These are phyloP conservation scores for Actinernus sp. DNA, from an alignment of 92 coral and sea anemone genomes.

Conservation along the genomic window DNA sequence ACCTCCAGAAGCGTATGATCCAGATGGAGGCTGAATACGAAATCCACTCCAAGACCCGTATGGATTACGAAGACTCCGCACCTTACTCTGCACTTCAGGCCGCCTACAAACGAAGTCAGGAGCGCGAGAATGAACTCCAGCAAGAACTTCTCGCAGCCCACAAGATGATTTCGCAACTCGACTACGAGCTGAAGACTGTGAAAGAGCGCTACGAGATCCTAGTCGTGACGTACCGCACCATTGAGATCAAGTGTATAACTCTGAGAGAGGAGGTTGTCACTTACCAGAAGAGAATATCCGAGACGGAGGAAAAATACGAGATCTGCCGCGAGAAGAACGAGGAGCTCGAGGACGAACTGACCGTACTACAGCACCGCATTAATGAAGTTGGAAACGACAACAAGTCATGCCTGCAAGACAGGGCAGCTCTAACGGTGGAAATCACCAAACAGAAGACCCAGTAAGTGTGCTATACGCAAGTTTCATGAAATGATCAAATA, in stretches of 20 bases:
- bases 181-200: slow-evolving; percentile 71
- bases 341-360: slow-evolving; percentile 88
- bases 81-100: slow-evolving; percentile 89
- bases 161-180: slow-evolving; percentile 81
- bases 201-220: slow-evolving; percentile 74
- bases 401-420: slow-evolving; percentile 69
- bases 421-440: slow-evolving; percentile 71
- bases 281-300: slow-evolving; percentile 88
- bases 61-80: slow-evolving; percentile 82
- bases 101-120: slow-evolving; percentile 95
- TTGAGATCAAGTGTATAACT: slow-evolving; percentile 66
- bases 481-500: too few relatives aligned
- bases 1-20: slow-evolving; percentile 80
- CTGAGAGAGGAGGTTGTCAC: slow-evolving; percentile 83
- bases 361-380: slow-evolving; percentile 85
- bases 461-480: too few relatives aligned
- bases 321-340: slow-evolving; percentile 78
- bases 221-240: slow-evolving; percentile 72
- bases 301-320: slow-evolving; percentile 93
- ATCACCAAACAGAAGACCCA: slow-evolving; percentile 70
- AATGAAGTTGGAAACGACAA: slow-evolving; percentile 80
- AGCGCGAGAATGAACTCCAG: slow-evolving; percentile 94
- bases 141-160: slow-evolving; percentile 87
- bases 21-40: slow-evolving; percentile 95
- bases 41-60: slow-evolving; percentile 77